Percentiles rank a stretch among this genome's conserved stretches.
phyloP scores from a whole-genome alignment of 2,113 vertebrate genomes.

The Regulus satrapa region DNA sequence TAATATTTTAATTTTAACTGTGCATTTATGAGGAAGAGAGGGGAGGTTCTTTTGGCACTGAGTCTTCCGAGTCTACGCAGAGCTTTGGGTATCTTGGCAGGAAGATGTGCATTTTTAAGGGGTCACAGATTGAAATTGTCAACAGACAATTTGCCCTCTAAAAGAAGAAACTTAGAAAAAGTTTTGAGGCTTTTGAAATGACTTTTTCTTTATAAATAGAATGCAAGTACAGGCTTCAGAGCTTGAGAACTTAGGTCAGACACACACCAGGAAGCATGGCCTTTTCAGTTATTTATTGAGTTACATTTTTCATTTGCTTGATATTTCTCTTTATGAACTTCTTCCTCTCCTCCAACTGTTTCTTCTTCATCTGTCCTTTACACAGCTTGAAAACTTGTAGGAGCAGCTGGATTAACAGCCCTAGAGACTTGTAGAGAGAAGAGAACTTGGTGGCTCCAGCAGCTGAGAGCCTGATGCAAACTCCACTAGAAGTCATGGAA shows the following conservation, averaged over 20 bases:
- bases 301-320: slow-evolving; percentile 53
- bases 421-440: neutral
- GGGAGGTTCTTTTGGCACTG: neutral
- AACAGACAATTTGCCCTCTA: neutral
- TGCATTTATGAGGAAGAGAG: neutral
- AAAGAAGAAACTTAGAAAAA: neutral
- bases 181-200: neutral
- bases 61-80: neutral
- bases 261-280: neutral
- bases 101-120: slow-evolving; percentile 28
- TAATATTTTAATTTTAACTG: neutral
- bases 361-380: neutral
- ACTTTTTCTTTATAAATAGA: slow-evolving; percentile 30
- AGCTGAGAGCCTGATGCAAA: neutral
- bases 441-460: neutral
- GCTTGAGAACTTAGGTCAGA: neutral
- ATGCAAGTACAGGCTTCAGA: neutral
- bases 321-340: neutral
- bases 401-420: neutral
- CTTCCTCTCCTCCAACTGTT: neutral
- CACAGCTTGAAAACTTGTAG: neutral
- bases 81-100: slow-evolving; percentile 16
- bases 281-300: slow-evolving; percentile 58
- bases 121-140: slow-evolving; percentile 22
- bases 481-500: neutral